phyloP scores from a whole-genome alignment of 2,888 invertebrate species.

The Yponomeuta sedellus region DNA sequence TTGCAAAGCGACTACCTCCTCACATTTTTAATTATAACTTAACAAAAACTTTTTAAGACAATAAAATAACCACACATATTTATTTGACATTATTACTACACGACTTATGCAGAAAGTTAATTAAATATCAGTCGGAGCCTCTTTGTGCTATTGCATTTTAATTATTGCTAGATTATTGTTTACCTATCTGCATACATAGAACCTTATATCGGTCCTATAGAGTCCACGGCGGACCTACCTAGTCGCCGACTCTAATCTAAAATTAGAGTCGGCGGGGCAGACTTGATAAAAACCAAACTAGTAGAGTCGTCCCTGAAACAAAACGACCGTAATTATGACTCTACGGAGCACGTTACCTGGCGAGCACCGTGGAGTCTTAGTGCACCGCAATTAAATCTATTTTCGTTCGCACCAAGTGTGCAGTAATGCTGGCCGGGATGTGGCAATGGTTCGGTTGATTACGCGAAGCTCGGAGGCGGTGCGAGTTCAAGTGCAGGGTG shows the following conservation, averaged over 20 bases:
- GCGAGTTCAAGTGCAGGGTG: constrained; percentile 72
- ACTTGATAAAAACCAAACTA: constrained; percentile 3
- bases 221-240: neutral
- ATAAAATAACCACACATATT: neutral
- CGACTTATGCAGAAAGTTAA: neutral
- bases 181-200: too few species aligned
- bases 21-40: neutral
- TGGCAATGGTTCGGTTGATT: constrained; percentile 53
- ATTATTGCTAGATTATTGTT: neutral
- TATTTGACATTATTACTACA: neutral
- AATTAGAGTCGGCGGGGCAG: neutral
- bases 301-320: constrained; percentile 2
- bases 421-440: constrained; percentile 24
- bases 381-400: constrained; percentile 1
- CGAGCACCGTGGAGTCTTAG: neutral
- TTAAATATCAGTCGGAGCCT: neutral
- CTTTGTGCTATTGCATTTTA: neutral
- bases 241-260: neutral
- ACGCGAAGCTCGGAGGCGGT: constrained; percentile 42
- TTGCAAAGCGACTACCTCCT: too few species aligned
- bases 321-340: neutral
- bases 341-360: neutral
- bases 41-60: neutral
- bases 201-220: too few species aligned
- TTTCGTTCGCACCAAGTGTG: neutral